Base-by-base conservation (phyloP, 2,888 invertebrate species). In the Nezara viridula region DNA sequence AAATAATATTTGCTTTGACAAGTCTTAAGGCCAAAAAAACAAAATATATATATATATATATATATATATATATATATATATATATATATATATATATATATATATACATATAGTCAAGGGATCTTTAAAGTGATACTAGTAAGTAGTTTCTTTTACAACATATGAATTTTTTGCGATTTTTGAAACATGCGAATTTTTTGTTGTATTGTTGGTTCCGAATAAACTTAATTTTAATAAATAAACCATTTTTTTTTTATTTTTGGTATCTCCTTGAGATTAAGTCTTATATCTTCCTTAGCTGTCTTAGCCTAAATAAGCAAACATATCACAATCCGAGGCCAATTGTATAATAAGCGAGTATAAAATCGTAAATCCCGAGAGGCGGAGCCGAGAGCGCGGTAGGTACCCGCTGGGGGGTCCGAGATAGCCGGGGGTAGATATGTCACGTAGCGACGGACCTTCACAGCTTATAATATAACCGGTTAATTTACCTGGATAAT, bases 321-420 rank as follows among this genome's bases (percentile, higher is more conserved):
- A 66, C 7, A 32, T 32, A 19, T 32, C 16, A 32, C 32, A 66
- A 24, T 4, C 66, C 32, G 32, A 19, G 21, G 32, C 32, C 16
- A 66, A 66, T 66, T 66, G 32, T 66, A 66, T 66, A 66, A 66
- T 66, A 66, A 66, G 66, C 32, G 66, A 66, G 66, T 66, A 66
- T 66, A 66, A 66, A 66, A 66, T 66, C 66, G 66, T 66, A 66
- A 66, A 66, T 66, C 9, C 32, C 19, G 16, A 66, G 32, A 32
- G 66, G 16, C 77, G 40, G 77, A 40, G 40, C 7, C n/a, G 60
- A 16, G 60, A 60, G n/a, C 44, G 81, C 81, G 44, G 81, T 81
- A 77, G 77, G 77, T 77, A 40, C 24, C 44, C 14, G 44, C 44
- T 44, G 81, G 81, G 81, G n/a, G 81, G 81, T 81, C 77, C 81